Conservation (phyloP, 2,113 vertebrate species). For the Rhinolophus sinicus region DNA sequence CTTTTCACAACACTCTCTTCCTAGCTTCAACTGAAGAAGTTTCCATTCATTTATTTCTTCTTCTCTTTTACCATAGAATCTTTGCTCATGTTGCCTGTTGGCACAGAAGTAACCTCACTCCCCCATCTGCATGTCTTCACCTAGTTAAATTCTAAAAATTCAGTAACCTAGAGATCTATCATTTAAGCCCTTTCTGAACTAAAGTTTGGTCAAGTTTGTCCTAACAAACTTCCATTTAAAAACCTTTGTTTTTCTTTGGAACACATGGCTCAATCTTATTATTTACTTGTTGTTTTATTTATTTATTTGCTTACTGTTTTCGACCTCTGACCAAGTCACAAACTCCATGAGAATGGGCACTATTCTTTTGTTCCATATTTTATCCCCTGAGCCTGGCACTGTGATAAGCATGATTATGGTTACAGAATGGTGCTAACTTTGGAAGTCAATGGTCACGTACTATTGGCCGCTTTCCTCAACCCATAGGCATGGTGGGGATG, state of each 20-base stretch:
- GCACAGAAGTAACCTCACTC: background rate
- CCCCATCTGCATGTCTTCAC: background rate
- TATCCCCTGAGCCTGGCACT: background rate
- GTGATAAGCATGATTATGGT: background rate
- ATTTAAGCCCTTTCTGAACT: background rate
- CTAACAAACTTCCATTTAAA: background rate
- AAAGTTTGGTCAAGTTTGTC: background rate
- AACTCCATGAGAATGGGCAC: background rate
- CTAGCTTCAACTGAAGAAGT: background rate
- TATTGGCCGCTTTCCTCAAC: background rate
- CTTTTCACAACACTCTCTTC: background rate
- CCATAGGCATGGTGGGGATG: accelerated
- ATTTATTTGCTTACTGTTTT: background rate
- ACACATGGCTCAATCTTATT: background rate
- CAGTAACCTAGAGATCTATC: background rate
- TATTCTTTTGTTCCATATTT: background rate
- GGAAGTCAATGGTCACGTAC: background rate
- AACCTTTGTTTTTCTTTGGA: background rate
- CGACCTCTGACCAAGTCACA: background rate
- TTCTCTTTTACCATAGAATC: background rate
- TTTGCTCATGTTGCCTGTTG: background rate
- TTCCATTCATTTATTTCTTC: background rate
- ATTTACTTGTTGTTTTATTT: background rate
- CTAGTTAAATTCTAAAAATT: background rate
- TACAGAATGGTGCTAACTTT: background rate